Conservation (phyloP, 2,113 vertebrate species). For the Gadus chalcogrammus region DNA sequence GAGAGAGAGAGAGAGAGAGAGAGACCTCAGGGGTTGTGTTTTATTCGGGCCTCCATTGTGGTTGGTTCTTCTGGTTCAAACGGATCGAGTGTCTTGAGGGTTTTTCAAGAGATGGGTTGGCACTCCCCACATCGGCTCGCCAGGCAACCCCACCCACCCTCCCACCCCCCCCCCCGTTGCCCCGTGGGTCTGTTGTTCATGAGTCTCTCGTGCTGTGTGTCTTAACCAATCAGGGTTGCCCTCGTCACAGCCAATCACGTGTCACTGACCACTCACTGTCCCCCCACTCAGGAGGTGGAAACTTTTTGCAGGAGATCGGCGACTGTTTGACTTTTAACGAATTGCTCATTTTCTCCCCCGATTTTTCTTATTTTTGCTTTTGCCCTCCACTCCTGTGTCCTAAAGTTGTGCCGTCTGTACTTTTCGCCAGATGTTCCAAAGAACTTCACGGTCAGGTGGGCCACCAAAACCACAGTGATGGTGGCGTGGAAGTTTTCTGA, state of each 20-base stretch:
- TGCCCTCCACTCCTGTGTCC: slow-evolving; percentile 11
- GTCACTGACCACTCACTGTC: slow-evolving; percentile 59
- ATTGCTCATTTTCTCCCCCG: slow-evolving; percentile 27
- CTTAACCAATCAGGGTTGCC: slow-evolving; percentile 69
- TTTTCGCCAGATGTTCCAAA: slow-evolving; percentile 88
- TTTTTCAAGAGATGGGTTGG: slow-evolving; percentile 46
- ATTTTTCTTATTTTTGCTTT: background rate
- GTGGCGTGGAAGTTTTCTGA: slow-evolving; percentile 94
- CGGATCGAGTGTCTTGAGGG: slow-evolving; percentile 30
- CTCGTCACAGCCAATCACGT: slow-evolving; percentile 71
- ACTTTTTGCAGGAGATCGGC: slow-evolving; percentile 45
- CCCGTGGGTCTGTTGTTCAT: slow-evolving; percentile 69
- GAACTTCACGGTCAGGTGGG: slow-evolving; percentile 97
- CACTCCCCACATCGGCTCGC: slow-evolving; percentile 51
- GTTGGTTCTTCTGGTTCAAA: slow-evolving; percentile 32
- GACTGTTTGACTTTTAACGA: slow-evolving; percentile 13
- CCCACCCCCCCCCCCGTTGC: slow-evolving; percentile 48
- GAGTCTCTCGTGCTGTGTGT: slow-evolving; percentile 71
- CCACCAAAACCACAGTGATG: slow-evolving; percentile 90
- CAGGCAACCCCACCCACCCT: slow-evolving; percentile 49
- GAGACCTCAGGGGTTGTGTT: slow-evolving; percentile 27
- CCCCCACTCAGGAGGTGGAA: slow-evolving; percentile 50
- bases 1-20: slow-evolving; percentile 18
- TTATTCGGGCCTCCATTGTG: slow-evolving; percentile 17
- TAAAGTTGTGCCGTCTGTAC: slow-evolving; percentile 15